Evolutionary conservation across 2,888 invertebrate species (phyloP).

Genomic region (Zaprionus bogoriensis): DNA sequence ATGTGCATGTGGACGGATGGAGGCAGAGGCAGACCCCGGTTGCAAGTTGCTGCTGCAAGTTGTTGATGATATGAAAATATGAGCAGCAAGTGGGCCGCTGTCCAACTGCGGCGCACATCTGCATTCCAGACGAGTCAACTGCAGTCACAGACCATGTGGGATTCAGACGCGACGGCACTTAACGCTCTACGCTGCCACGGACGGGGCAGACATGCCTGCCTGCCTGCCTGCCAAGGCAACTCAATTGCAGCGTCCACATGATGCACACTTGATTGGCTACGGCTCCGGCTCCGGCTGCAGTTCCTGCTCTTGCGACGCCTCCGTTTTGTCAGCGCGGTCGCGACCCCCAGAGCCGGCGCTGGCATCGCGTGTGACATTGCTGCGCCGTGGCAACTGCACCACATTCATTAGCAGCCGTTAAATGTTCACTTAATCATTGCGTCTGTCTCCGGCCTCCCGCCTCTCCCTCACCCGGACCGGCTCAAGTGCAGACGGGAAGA

Average conservation of each 20-base stretch:
- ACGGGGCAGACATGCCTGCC: conserved; percentile 15
- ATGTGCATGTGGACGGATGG: conserved; percentile 33
- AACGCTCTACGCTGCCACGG: conserved; percentile 41
- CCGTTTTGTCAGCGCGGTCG: conserved; percentile 53
- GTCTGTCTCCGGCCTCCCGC: conserved; percentile 21
- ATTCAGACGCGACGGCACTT: conserved; percentile 73
- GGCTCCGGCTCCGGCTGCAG: conserved; percentile 22
- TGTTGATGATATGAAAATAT: conserved; percentile 60
- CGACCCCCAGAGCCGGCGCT: conserved; percentile 61
- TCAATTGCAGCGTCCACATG: conserved; percentile 37
- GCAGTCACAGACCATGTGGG: conserved; percentile 74
- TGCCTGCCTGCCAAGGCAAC: conserved; percentile 9
- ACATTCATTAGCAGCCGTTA: conserved; percentile 77
- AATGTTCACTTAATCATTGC: conserved; percentile 74
- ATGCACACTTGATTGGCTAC: conserved; percentile 26
- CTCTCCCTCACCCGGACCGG: conserved; percentile 3
- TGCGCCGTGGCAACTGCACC: conserved; percentile 51
- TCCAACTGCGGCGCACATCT: conserved; percentile 58
- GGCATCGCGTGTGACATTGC: conserved; percentile 74
- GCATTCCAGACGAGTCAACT: conserved; percentile 69
- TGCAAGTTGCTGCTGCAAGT: conserved; percentile 16
- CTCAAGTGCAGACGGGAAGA: conserved; percentile 51
- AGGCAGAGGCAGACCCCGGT: neutral
- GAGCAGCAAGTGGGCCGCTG: conserved; percentile 71
- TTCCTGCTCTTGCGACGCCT: conserved; percentile 51